phyloP scores from a whole-genome alignment of 2,888 invertebrate genomes.

The Graphium colonna region DNA sequence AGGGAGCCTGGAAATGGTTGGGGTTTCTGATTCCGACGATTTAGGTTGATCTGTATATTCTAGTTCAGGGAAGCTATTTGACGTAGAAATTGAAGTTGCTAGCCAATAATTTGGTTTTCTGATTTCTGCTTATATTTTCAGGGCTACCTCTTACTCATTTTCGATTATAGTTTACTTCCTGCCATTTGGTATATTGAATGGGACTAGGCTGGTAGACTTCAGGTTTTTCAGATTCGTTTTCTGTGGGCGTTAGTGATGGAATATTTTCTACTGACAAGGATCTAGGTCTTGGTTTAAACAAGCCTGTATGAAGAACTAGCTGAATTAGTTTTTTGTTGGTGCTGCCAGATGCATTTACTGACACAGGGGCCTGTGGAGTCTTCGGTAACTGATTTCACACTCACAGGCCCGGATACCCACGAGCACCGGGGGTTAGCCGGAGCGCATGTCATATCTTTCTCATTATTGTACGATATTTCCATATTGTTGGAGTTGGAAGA shows the following conservation, averaged over 20 bases:
- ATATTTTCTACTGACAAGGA: too few species aligned
- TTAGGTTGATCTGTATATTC: neutral
- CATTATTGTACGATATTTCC: too few species aligned
- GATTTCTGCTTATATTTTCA: too few species aligned
- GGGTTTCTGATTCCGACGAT: neutral
- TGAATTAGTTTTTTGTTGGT: too few species aligned
- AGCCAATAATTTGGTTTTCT: neutral
- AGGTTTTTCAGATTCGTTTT: too few species aligned
- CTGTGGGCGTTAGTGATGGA: too few species aligned
- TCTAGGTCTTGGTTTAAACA: neutral
- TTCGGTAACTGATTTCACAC: conserved; percentile 16
- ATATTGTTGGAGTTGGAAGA: too few species aligned
- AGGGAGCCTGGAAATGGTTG: conserved; percentile 8
- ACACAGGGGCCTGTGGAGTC: conserved; percentile 9
- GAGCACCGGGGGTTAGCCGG: too few species aligned
- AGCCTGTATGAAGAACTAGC: neutral
- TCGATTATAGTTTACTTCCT: neutral
- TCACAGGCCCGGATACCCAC: conserved; percentile 19
- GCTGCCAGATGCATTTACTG: too few species aligned
- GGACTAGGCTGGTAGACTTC: too few species aligned
- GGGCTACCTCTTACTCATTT: neutral
- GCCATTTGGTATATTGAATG: too few species aligned
- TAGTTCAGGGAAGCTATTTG: conserved; percentile 7
- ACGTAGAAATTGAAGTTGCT: neutral
- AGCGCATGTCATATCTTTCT: too few species aligned